Base-by-base conservation (phyloP, 2,888 invertebrate species). In the Zaprionus bogoriensis region DNA sequence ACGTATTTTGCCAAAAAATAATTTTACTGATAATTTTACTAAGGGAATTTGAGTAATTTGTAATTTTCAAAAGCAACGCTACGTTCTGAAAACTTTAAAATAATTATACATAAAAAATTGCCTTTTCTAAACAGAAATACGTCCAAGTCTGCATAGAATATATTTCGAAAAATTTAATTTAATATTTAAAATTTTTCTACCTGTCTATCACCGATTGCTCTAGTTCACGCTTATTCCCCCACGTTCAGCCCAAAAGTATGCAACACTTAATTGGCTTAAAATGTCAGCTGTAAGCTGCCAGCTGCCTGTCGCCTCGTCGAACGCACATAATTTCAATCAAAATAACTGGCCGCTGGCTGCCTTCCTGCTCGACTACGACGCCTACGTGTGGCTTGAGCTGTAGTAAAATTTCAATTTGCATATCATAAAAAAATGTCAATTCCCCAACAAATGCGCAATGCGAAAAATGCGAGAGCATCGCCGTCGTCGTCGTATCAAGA, bases 361-460 rank as follows among this genome's bases (percentile, higher is more conserved):
- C 3, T 30, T 59, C 25, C 20, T 17, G 23, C 36, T 17, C 39
- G 39, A 27, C 23, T 36, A 23, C 19, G n/a, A n/a, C n/a, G n/a
- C 5, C 12, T 52, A 25, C 12, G 20, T 52, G 52, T 47, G n/a
- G 6, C 46, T 42, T 23, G 22, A 53, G 60, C 77, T 81, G 69
- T 69, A 54, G 60, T 65, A 68, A 78, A 86, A 74, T 84, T 83
- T 87, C 83, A 87, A 83, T 87, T 83, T 83, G 78, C 84, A 83
- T 83, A 76, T 74, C 72, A 83, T 82, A 74, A 72, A 76, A 67
- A 66, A 75, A 80, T 80, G 76, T 76, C 81, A 82, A 85, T 85
- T 76, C 51, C 51, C 61, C 63, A 72, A 65, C 74, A 80, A 70
- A 83, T 80, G 64, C 66, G 53, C 72, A 66, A 60, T 50, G 69